Percentiles rank a stretch among this genome's conserved stretches.
phyloP scores from a whole-genome alignment of 2,888 invertebrate genomes.

The Apoda limacodes region DNA sequence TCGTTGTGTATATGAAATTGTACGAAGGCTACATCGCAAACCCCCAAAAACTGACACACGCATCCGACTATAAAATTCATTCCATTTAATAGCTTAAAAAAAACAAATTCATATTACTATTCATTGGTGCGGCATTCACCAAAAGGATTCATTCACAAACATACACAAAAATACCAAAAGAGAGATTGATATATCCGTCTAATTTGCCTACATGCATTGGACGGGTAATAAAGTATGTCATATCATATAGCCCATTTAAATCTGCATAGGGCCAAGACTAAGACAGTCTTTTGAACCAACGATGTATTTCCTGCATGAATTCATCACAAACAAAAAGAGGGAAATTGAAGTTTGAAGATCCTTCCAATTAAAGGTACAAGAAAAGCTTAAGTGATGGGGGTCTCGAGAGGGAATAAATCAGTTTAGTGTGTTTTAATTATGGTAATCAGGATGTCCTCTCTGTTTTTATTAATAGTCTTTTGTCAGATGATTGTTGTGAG shows the following conservation, averaged over 20 bases:
- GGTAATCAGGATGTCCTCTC: slow-evolving; percentile 37
- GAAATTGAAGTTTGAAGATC: slow-evolving; percentile 47
- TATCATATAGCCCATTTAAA: slow-evolving; percentile 52
- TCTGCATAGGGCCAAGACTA: slow-evolving; percentile 44
- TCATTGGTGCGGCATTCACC: slow-evolving; percentile 34
- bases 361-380: slow-evolving; percentile 48
- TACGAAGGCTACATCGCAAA: no score
- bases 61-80: slow-evolving; percentile 25
- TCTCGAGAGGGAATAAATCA: slow-evolving; percentile 39
- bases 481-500: slow-evolving; percentile 33
- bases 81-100: slow-evolving; percentile 13
- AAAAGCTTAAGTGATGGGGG: slow-evolving; percentile 55
- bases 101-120: slow-evolving; percentile 28
- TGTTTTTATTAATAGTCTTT: slow-evolving; percentile 25
- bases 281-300: slow-evolving; percentile 51
- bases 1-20: no score
- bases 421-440: slow-evolving; percentile 40
- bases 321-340: slow-evolving; percentile 43
- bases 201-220: slow-evolving; percentile 53
- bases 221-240: slow-evolving; percentile 60
- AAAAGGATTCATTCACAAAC: slow-evolving; percentile 27
- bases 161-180: slow-evolving; percentile 32
- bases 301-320: slow-evolving; percentile 52
- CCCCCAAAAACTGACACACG: slow-evolving; percentile 30
- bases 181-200: slow-evolving; percentile 65